These are phyloP conservation scores for Ectemnius cavifrons DNA, from an alignment of 2,888 invertebrate genomes.

Conservation along the genomic window DNA sequence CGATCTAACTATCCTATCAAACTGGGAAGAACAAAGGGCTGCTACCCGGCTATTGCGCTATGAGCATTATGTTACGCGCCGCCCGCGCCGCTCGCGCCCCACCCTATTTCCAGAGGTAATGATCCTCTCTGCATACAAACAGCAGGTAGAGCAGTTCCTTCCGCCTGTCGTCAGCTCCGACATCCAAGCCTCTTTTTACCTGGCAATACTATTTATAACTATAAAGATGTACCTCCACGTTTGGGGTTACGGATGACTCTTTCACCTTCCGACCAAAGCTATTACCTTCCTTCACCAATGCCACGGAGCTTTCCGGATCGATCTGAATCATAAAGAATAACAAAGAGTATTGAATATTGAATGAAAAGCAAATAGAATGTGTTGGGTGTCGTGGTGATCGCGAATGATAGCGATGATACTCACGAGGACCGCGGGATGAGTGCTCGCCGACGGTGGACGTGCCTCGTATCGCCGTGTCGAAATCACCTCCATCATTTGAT, in stretches of 20 bases:
- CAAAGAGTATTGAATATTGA: conserved; percentile 31
- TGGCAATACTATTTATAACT: too few species aligned
- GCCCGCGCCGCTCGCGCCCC: too few species aligned
- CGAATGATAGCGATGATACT: conserved; percentile 44
- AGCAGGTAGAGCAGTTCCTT: too few species aligned
- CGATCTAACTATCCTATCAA: conserved; percentile 4
- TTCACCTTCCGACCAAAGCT: too few species aligned
- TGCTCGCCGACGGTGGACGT: conserved; percentile 70
- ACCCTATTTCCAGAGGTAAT: too few species aligned
- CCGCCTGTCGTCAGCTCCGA: too few species aligned
- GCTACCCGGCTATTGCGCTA: conserved; percentile 6
- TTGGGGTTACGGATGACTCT: too few species aligned
- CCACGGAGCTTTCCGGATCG: conserved; percentile 88
- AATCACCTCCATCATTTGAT: conserved; percentile 74
- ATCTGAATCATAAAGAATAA: conserved; percentile 79
- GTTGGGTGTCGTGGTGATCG: background rate
- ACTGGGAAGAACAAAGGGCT: conserved; percentile 19
- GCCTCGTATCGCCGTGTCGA: conserved; percentile 76
- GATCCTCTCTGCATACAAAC: too few species aligned
- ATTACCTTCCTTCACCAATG: conserved; percentile 92
- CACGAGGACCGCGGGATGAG: conserved; percentile 70
- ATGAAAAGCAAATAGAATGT: background rate
- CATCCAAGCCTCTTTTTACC: too few species aligned
- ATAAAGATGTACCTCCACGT: too few species aligned
- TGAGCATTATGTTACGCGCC: too few species aligned